Evolutionary conservation across 2,113 vertebrate genomes (phyloP).

Genomic region (Hippolais icterina): DNA sequence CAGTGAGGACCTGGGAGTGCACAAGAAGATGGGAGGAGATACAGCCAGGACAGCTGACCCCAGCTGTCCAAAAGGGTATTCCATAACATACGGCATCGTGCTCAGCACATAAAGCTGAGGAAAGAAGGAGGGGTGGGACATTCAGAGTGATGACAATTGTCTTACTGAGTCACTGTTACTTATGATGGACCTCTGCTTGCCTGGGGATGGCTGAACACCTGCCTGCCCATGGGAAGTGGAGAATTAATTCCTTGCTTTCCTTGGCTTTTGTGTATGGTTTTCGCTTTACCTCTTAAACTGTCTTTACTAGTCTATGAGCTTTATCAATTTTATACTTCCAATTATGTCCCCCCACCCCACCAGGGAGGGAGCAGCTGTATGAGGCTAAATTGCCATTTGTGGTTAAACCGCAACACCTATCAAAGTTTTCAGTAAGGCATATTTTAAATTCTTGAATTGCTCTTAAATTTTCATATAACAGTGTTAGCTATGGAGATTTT

Average conservation of each 20-base stretch:
- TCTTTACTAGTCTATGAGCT: neutral
- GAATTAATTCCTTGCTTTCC: neutral
- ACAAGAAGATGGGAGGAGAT: neutral
- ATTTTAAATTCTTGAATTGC: neutral
- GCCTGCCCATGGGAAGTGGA: neutral
- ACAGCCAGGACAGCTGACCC: neutral
- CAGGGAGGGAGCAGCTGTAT: neutral
- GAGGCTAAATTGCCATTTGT: neutral
- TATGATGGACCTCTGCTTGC: neutral
- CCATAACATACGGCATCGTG: accelerated
- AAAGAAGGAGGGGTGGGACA: neutral
- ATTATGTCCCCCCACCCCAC: neutral
- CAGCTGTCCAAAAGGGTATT: neutral
- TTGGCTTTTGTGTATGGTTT: neutral
- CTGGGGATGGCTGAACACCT: neutral
- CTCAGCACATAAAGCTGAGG: neutral
- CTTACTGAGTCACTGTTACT: neutral
- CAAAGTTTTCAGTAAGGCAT: neutral
- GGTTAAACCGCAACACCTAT: neutral
- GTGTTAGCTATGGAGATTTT: neutral
- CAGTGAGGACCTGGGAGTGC: accelerated
- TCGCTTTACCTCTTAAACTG: neutral
- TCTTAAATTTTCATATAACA: neutral
- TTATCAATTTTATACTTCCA: neutral
- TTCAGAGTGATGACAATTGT: neutral